Percentiles rank a stretch among this genome's conserved stretches.
phyloP scores from a whole-genome alignment of 2,888 invertebrate genomes.

The Globia sparganii region DNA sequence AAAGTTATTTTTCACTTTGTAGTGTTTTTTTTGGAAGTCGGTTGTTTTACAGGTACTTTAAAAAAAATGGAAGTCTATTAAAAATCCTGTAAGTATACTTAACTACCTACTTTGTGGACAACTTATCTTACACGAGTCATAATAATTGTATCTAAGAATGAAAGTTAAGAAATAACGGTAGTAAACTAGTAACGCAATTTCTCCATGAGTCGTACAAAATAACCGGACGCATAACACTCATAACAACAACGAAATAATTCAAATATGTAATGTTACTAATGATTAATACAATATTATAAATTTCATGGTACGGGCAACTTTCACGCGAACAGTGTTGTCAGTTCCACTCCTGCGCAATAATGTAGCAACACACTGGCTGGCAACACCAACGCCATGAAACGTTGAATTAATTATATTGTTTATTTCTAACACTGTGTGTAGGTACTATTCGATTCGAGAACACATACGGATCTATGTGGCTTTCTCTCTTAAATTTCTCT shows the following conservation, averaged over 20 bases:
- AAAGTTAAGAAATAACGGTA: constrained; percentile 1
- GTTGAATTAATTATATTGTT: constrained; percentile 61
- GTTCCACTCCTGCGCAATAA: constrained; percentile 62
- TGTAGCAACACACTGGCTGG: constrained; percentile 59
- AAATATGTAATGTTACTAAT: constrained; percentile 56
- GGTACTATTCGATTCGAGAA: constrained; percentile 32
- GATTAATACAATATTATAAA: constrained; percentile 60
- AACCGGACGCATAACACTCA: constrained; percentile 19
- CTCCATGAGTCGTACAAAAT: constrained; percentile 6
- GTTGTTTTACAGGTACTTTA: too few relatives aligned
- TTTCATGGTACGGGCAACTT: constrained; percentile 63
- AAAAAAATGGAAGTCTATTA: background rate
- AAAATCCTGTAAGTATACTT: background rate
- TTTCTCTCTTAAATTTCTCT: constrained; percentile 24
- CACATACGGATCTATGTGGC: background rate
- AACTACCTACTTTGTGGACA: background rate
- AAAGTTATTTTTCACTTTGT: too few relatives aligned
- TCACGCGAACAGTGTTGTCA: constrained; percentile 59
- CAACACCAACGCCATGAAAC: constrained; percentile 61
- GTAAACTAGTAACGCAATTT: constrained; percentile 12
- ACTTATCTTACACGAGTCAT: background rate
- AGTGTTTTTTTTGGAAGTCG: too few relatives aligned
- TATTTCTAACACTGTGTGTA: constrained; percentile 30
- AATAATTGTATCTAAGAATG: background rate
- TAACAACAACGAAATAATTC: constrained; percentile 58